Conservation (phyloP, 2,888 invertebrate species). For the Rhimphoctona megacephalus region DNA sequence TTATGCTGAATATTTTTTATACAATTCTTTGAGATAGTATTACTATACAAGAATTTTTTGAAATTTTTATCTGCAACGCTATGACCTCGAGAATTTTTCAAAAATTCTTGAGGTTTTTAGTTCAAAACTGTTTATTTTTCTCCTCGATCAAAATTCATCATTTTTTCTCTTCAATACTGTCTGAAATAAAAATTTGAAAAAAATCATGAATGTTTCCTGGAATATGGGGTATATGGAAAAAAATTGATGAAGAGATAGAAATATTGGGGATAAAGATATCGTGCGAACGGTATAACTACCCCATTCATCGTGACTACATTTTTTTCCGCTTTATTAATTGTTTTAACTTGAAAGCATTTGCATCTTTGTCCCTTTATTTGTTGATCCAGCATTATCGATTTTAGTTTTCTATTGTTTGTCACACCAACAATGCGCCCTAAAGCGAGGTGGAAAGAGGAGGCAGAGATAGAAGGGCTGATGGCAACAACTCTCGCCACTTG, state of each 20-base stretch:
- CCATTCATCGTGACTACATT: not conserved
- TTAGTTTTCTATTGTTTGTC: constrained; percentile 34
- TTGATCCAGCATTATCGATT: constrained; percentile 16
- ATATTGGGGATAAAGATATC: too few species aligned
- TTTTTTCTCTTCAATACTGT: too few species aligned
- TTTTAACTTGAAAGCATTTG: not conserved
- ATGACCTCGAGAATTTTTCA: not conserved
- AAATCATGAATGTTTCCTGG: too few species aligned
- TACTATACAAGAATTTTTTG: not conserved
- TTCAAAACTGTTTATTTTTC: not conserved
- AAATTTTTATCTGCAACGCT: not conserved
- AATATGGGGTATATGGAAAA: not conserved
- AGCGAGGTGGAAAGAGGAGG: too few species aligned
- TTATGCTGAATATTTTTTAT: not conserved
- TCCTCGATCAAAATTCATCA: too few species aligned
- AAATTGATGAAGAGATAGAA: not conserved
- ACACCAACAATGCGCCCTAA: constrained; percentile 7
- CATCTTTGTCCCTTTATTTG: not conserved
- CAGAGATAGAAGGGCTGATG: not conserved
- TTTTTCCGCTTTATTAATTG: not conserved
- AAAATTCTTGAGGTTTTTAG: not conserved
- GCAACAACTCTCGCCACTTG: constrained; percentile 31
- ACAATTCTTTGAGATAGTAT: not conserved
- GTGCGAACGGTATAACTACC: not conserved
- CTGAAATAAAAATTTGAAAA: too few species aligned